phyloP scores from a whole-genome alignment of 2,888 invertebrate genomes.

The Drosophila imparisetae region DNA sequence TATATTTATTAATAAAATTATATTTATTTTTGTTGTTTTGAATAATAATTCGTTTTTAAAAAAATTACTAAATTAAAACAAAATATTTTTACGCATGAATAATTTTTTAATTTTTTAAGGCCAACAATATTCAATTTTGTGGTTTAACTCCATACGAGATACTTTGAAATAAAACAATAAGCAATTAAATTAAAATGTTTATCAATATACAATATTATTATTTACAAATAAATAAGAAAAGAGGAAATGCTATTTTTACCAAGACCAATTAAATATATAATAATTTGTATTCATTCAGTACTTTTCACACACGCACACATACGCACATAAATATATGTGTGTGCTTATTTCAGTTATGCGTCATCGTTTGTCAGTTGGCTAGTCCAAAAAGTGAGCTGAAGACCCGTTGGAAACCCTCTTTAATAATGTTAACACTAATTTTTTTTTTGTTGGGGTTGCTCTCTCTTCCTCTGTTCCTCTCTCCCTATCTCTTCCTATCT shows the following conservation, averaged over 20 bases:
- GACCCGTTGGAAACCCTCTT: conserved; percentile 28
- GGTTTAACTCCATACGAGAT: background rate
- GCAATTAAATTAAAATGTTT: background rate
- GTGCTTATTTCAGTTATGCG: conserved; percentile 12
- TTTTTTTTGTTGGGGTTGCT: conserved; percentile 28
- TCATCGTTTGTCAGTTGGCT: conserved; percentile 17
- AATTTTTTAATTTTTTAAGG: background rate
- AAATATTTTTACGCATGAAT: too few relatives aligned
- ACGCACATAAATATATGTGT: background rate
- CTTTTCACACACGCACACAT: too few relatives aligned
- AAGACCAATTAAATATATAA: background rate
- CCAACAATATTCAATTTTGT: background rate
- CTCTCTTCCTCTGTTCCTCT: background rate
- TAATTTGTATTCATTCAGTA: background rate
- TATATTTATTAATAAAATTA: too few relatives aligned
- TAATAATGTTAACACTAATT: background rate
- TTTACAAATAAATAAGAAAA: background rate
- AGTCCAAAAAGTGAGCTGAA: conserved; percentile 7
- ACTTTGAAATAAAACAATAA: background rate
- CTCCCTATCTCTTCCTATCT: background rate
- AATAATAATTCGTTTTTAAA: too few relatives aligned
- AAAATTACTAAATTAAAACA: too few relatives aligned
- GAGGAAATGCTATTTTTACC: background rate
- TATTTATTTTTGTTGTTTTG: too few relatives aligned
- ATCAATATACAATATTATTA: background rate